Evolutionary conservation across 2,888 invertebrate genomes (phyloP), one percentile per base, ranked within the genome.

Genomic region (Acanthopleura granulata): DNA sequence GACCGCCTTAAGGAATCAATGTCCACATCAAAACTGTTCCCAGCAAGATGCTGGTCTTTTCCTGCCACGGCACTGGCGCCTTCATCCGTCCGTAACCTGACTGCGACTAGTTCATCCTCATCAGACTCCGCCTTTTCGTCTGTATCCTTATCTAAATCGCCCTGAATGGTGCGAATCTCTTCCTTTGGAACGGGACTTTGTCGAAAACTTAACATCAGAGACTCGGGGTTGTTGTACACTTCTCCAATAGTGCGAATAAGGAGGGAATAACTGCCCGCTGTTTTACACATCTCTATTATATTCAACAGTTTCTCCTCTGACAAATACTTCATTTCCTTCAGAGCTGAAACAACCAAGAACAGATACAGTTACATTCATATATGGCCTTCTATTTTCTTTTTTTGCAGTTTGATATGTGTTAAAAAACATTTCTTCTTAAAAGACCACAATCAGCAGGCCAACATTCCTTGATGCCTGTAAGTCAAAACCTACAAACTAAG

Each of bases 121-220:
- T 72, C 25, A 66, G 40, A 51, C n/a, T 57, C 92, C 75, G 83
- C 89, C 77, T 86, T 84, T 30, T 91, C 90, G 49, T 97, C 96
- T 84, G 95, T 94, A 87, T 97, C 97, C 91, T 97, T 97, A 84
- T 97, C 97, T 80, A 94, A 93, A 88, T 97, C 96, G 73, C 93
- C 94, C 88, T 95, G 94, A 76, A 94, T 90, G 12, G 93, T 93
- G 74, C 94, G 91, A n/a, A 94, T 92, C 79, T 94, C 94, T 90
- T 95, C 95, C 87, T 95, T 95, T 11, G 74, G 76, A 14, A 72
- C 76, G 30, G 75, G 73, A 61, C 76, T 78, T 86, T 91, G 88
- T 85, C 93, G 91, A 92, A 97, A 95, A 92, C 95, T 95, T 84
- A 93, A 92, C 72, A 95, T 93, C 73, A 97, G 91, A 78, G 94